These are phyloP conservation scores for Caenorhabditis sp. DNA, from an alignment of 2,888 invertebrate species.

Conservation along the genomic window DNA sequence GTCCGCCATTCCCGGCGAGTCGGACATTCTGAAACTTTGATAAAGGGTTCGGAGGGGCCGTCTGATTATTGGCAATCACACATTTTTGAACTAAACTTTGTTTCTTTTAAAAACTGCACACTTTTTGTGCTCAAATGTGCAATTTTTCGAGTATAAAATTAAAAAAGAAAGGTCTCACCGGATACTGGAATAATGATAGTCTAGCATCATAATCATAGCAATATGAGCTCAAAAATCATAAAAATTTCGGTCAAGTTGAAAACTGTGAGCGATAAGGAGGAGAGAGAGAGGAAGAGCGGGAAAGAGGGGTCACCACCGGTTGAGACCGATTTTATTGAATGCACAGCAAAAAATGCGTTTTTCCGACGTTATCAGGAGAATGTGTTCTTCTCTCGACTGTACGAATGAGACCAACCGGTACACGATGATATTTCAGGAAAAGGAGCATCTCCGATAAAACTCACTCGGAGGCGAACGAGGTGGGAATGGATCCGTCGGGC, in stretches of 20 bases:
- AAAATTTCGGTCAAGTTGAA: background rate
- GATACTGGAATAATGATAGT: background rate
- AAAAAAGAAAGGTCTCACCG: background rate
- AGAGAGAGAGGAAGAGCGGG: background rate
- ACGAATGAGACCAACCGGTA: slow-evolving; percentile 1
- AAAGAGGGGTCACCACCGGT: background rate
- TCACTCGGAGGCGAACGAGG: slow-evolving; percentile 41
- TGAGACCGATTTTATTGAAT: no score
- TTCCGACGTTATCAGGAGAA: no score
- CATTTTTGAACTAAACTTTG: no score
- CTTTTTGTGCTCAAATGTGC: no score
- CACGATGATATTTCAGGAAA: background rate
- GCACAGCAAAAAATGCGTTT: no score
- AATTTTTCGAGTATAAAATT: no score
- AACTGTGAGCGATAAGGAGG: background rate
- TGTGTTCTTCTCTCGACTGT: slow-evolving; percentile 4
- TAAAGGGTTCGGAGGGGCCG: no score
- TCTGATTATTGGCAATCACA: no score
- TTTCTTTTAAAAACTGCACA: no score
- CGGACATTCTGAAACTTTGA: slow-evolving; percentile 41
- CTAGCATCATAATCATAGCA: slow-evolving; percentile 10
- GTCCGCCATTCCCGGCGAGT: slow-evolving; percentile 33
- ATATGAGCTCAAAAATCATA: no score
- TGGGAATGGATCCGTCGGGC: slow-evolving; percentile 52
- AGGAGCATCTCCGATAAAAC: slow-evolving; percentile 35